Base-by-base conservation (phyloP, 2,888 invertebrate genomes). In the Arctia plantaginis region DNA sequence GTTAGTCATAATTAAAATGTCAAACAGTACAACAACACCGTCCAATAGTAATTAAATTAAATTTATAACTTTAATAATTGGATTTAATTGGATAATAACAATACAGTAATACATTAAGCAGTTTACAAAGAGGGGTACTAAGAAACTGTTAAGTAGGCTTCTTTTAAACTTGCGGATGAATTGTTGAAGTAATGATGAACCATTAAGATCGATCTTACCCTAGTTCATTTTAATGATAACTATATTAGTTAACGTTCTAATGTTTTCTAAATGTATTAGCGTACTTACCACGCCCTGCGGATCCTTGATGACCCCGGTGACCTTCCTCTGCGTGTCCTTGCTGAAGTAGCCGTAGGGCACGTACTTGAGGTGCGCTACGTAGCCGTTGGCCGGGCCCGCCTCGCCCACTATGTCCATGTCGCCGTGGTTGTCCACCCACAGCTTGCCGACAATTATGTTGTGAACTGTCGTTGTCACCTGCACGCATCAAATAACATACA, bases 341-440 rank as follows among this genome's bases (percentile, higher is more conserved):
- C 99, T 98, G 96, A 99, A 99, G 96, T 99, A 99, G 80, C 99
- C 99, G 95, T 99, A 99, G 35, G 99, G 99, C 90, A 98, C 97
- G 96, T 99, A 99, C 95, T 99, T 99, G 85, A 99, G 97, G 91
- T 99, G 98, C 93, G 99, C 99, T 92, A 98, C 98, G 90, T 99
- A 98, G 71, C 99, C 99, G 72, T 97, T 97, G 66, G 97, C 97
- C 80, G 98, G 98, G 91, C 99, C 99, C 71, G 93, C 91, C 85
- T 96, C 96, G 78, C 97, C 97, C 77, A 97, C 96, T 81, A 99
- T 99, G 93, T 99, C 99, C 99, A 99, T 99, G 91, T 99, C 99
- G 67, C 99, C 99, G 92, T 99, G 99, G 94, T 99, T 99, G 96
- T 99, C 99, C 76, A 99, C 99, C 99, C 99, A 99, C 85, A 99